phyloP scores from a whole-genome alignment of 2,797 vertebrate species.

The Nannoperca australis region DNA sequence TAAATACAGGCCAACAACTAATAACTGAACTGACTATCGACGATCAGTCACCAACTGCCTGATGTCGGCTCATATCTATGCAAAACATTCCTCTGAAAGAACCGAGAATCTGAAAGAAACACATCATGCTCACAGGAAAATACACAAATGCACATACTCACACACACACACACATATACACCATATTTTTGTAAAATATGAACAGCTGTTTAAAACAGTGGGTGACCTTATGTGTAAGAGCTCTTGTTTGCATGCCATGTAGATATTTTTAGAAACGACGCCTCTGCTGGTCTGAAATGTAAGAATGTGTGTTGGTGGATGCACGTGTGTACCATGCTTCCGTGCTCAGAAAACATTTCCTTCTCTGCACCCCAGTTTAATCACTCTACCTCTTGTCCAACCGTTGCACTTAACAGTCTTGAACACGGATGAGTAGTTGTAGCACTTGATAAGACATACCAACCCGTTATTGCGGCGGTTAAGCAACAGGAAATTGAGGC shows the following conservation, averaged over 20 bases:
- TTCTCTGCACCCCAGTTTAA: neutral
- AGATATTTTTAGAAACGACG: constrained; percentile 73
- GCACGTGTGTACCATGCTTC: constrained; percentile 37
- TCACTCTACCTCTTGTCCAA: neutral
- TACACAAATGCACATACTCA: constrained; percentile 11
- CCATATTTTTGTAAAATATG: constrained; percentile 33
- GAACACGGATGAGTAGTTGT: constrained; percentile 7
- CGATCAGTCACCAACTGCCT: neutral
- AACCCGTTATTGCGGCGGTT: constrained; percentile 5
- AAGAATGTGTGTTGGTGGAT: constrained; percentile 45
- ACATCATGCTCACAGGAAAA: neutral
- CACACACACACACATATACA: neutral
- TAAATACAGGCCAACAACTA: neutral
- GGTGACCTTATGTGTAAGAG: constrained; percentile 61
- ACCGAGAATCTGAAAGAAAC: neutral
- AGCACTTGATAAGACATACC: neutral
- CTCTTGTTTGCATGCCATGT: constrained; percentile 70
- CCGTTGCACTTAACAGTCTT: neutral
- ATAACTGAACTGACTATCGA: neutral
- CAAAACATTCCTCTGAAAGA: constrained; percentile 22
- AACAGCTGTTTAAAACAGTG: constrained; percentile 67
- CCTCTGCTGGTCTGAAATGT: constrained; percentile 54
- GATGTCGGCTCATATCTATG: neutral
- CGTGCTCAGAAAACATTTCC: constrained; percentile 9
- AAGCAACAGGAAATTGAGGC: constrained; percentile 56